Evolutionary conservation across 2,888 invertebrate species (phyloP).

Genomic region (Tetropium fuscum): DNA sequence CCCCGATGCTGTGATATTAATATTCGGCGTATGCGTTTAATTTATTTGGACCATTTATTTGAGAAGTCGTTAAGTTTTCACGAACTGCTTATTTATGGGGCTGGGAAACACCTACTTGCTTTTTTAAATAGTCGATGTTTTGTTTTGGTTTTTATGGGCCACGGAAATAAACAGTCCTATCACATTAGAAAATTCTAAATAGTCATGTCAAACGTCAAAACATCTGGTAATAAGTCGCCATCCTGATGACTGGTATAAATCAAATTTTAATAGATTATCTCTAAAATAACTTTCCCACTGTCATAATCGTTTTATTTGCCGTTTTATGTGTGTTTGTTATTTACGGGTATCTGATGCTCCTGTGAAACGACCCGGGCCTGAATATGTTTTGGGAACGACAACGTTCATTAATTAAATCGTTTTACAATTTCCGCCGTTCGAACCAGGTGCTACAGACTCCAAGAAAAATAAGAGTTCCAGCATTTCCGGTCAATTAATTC

Average conservation of each 20-base stretch:
- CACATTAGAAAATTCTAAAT: slow-evolving; percentile 36
- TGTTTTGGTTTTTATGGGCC: slow-evolving; percentile 32
- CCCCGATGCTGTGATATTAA: neutral
- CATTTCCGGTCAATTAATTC: too few relatives aligned
- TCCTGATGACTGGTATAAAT: slow-evolving; percentile 35
- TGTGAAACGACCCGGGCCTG: slow-evolving; percentile 3
- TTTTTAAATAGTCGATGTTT: slow-evolving; percentile 38
- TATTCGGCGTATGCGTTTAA: slow-evolving; percentile 17
- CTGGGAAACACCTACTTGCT: slow-evolving; percentile 35
- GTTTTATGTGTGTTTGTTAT: slow-evolving; percentile 11
- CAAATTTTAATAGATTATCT: slow-evolving; percentile 35
- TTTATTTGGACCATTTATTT: slow-evolving; percentile 36
- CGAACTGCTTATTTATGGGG: slow-evolving; percentile 37
- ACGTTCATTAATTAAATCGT: slow-evolving; percentile 8
- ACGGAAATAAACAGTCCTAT: slow-evolving; percentile 32
- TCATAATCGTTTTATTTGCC: slow-evolving; percentile 30
- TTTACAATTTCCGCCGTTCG: slow-evolving; percentile 14
- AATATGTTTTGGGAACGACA: slow-evolving; percentile 3
- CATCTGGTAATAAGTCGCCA: slow-evolving; percentile 35
- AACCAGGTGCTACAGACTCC: too few relatives aligned
- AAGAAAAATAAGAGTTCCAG: too few relatives aligned
- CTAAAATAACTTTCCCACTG: slow-evolving; percentile 29
- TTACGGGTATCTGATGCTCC: neutral
- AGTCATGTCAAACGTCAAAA: slow-evolving; percentile 38
- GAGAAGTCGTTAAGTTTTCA: slow-evolving; percentile 41